Base-by-base conservation (phyloP, 2,113 vertebrate genomes). In the Hyaena hyaena region DNA sequence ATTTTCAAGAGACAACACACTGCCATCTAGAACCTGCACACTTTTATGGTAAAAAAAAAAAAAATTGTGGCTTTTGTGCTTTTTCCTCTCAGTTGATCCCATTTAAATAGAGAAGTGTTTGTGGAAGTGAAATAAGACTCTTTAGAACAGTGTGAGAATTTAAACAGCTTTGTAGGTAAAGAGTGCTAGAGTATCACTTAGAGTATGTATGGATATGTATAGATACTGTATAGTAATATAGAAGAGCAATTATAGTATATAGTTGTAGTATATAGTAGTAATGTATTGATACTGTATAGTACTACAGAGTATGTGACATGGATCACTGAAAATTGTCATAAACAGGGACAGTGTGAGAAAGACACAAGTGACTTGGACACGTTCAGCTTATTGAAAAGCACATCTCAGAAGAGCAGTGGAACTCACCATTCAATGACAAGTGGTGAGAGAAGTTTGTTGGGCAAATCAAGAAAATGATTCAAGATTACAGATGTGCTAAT, bases 1-100 rank as follows among this genome's bases (percentile, higher is more conserved):
- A 80, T 63, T 95, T 95, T 84, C 26, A 63, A 82, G 71, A 93
- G 69, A 93, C 28, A 71, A 76, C 33, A 84, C 39, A 45, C 89
- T 90, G 63, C 31, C 65, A 71, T 77, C 87, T 77, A 82, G 92
- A 96, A 96, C 61, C 31, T 1, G 1, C 2, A n/a, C 21, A 31
- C 8, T 97, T 90, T 79, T 43, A 35, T 15, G 50, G 58, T 81
- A 48, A 53, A 85, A 88, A 81, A 6, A 65, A 65, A 85, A 84
- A 80, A 17, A 65, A 24, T 24, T 10, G 19, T 1, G 16, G 15
- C 3, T 17, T 84, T 80, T 82, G 17, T 53, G 28, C 43, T 83
- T 90, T 7, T 87, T 5, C 7, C 11, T 94, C 7, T 77, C 76
- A 15, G 43, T 71, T 71, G 31, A 83, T 10, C 10, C 19, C 24